phyloP scores from a whole-genome alignment of 1,140 invertebrate species.

The Teleopsis dalmanni region DNA sequence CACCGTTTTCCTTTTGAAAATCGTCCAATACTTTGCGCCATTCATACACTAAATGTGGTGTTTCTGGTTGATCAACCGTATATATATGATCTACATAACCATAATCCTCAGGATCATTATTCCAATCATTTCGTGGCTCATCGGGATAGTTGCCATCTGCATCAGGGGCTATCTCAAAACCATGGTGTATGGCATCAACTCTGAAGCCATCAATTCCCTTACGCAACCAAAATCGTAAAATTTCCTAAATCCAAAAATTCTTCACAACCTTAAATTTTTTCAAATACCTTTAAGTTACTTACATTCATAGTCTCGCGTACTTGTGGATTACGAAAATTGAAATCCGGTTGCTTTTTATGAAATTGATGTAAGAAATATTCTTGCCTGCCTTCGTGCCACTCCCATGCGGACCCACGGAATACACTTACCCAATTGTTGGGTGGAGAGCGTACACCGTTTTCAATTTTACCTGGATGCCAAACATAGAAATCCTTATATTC shows the following conservation, averaged over 20 bases:
- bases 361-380: conserved; percentile 61
- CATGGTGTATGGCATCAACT: conserved; percentile 54
- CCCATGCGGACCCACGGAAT: conserved; percentile 49
- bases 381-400: conserved; percentile 46
- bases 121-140: conserved; percentile 46
- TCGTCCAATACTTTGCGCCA: conserved; percentile 55
- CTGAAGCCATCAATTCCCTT: conserved; percentile 65
- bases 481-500: conserved; percentile 65
- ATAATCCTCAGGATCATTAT: conserved; percentile 46
- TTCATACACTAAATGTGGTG: conserved; percentile 53
- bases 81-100: conserved; percentile 55
- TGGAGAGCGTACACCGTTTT: conserved; percentile 26
- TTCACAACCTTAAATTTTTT: not conserved
- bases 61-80: conserved; percentile 54
- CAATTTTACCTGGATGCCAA: conserved; percentile 52
- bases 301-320: conserved; percentile 54
- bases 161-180: conserved; percentile 50
- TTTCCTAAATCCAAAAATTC: too few relatives aligned
- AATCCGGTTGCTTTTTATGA: conserved; percentile 55
- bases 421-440: conserved; percentile 57
- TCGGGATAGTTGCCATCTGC: conserved; percentile 50
- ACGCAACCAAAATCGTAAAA: conserved; percentile 63
- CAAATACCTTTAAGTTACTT: too few relatives aligned
- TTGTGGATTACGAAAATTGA: conserved; percentile 57
- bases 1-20: conserved; percentile 46